Evolutionary conservation across 1,140 invertebrate genomes (phyloP), one percentile per base, ranked within the genome.

Genomic region (Ridgeia piscesae): DNA sequence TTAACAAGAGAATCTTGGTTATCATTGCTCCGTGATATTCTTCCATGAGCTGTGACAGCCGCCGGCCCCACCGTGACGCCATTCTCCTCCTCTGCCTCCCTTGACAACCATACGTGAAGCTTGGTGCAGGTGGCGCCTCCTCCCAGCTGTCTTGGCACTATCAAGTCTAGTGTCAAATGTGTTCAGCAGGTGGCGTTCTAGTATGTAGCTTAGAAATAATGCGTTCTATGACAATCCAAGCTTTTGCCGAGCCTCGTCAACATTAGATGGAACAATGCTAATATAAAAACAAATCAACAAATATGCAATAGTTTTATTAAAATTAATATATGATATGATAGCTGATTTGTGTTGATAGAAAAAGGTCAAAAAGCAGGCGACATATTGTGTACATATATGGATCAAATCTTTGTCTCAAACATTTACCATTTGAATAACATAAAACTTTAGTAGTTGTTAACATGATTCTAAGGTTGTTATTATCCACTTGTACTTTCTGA

Each of bases 111-210:
- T 1, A 35, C 34, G n/a, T 93, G 92, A 91, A 91, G 88, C 35
- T n/a, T 92, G 35, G 92, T 93, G 92, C 48, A 89, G 50, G 34
- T 93, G n/a, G 34, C 92, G 42, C 31, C 33, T 17, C 77, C 91
- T 42, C 34, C 92, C 33, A 33, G 58, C 50, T 42, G 88, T 89
- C 33, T 91, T 34, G 92, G 92, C 35, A 92, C 89, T n/a, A 33
- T 93, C 33, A 93, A 93, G 34, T 42, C 89, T 27, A 89, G 88
- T 89, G 91, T 93, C 50, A 89, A 92, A 35, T 34, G 27, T 34
- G 91, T 93, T 77, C 58, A 77, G 58, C 58, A 77, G 58, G 58
- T 77, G 0, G 58, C 58, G 58, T 77, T 77, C 27, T 88, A 92
- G 33, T 91, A 92, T 34, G 35, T 92, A 35, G 2, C 48, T n/a